Conservation (phyloP, 1,140 invertebrate species). For the Atta colombica region DNA sequence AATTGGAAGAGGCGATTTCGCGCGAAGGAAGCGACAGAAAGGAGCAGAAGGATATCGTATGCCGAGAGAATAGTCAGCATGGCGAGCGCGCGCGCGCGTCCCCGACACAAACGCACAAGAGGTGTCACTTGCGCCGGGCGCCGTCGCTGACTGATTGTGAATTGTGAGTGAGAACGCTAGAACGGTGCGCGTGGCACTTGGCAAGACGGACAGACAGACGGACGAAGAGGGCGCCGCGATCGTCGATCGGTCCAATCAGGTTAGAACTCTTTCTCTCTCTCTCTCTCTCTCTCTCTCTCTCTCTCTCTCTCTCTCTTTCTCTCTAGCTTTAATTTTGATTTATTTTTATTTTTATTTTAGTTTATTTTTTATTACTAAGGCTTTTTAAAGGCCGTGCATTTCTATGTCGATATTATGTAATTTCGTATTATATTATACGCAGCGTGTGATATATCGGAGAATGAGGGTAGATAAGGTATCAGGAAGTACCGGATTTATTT, state of each 20-base stretch:
- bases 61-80: not conserved
- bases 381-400: too few species aligned
- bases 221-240: slow-evolving; percentile 15
- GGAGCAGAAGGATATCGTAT: not conserved
- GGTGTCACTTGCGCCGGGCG: slow-evolving; percentile 18
- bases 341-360: too few species aligned
- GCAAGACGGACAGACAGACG: not conserved
- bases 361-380: too few species aligned
- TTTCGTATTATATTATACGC: too few species aligned
- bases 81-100: not conserved
- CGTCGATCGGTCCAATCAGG: slow-evolving; percentile 7
- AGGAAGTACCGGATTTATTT: not conserved
- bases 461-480: not conserved
- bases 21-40: not conserved
- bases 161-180: not conserved
- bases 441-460: not conserved
- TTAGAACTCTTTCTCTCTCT: not conserved
- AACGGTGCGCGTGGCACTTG: slow-evolving; percentile 9
- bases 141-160: slow-evolving; percentile 20
- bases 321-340: not conserved
- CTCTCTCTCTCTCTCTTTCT: not conserved
- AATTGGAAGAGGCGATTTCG: not conserved
- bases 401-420: too few species aligned
- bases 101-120: not conserved
- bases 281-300: not conserved